A percentile compares a stretch with the other conserved stretches of the same genome.
Evolutionary conservation across 2,797 vertebrate genomes (phyloP).

Genomic region (Sebastes trivittatus): DNA sequence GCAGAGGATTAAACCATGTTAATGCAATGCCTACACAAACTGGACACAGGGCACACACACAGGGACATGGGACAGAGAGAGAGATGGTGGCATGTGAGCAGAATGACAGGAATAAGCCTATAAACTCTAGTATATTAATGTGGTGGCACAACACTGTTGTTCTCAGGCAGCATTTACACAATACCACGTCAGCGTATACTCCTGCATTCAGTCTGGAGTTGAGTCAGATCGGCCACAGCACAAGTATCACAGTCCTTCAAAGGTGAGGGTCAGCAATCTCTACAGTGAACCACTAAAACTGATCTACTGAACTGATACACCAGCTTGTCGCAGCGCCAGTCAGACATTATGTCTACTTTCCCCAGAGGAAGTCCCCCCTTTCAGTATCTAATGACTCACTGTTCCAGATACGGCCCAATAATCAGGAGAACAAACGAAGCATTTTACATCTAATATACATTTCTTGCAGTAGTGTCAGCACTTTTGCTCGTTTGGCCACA

Average conservation of each 20-base stretch:
- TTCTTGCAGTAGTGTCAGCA: constrained; percentile 19
- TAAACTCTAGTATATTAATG: constrained; percentile 20
- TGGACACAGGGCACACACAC: constrained; percentile 44
- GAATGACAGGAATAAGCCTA: constrained; percentile 29
- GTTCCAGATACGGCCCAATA: background rate
- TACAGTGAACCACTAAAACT: background rate
- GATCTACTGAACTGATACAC: background rate
- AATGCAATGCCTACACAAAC: constrained; percentile 78
- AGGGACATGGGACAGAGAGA: background rate
- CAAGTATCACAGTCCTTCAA: background rate
- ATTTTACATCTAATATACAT: constrained; percentile 9
- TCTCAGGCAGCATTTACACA: background rate
- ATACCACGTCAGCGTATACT: background rate
- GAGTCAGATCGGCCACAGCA: background rate
- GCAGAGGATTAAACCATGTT: constrained; percentile 80
- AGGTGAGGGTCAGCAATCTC: background rate
- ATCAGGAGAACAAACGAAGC: constrained; percentile 9
- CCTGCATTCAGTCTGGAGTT: background rate
- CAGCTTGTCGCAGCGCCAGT: background rate
- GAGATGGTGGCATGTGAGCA: constrained; percentile 8
- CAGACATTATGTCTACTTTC: background rate
- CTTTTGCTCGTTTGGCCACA: constrained; percentile 18
- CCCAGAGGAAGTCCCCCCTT: background rate
- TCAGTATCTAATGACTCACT: constrained; percentile 11
- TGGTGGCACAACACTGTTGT: constrained; percentile 2